These are phyloP conservation scores for Vombatus ursinus DNA, from an alignment of 2,113 vertebrate genomes.

Conservation along the genomic window DNA sequence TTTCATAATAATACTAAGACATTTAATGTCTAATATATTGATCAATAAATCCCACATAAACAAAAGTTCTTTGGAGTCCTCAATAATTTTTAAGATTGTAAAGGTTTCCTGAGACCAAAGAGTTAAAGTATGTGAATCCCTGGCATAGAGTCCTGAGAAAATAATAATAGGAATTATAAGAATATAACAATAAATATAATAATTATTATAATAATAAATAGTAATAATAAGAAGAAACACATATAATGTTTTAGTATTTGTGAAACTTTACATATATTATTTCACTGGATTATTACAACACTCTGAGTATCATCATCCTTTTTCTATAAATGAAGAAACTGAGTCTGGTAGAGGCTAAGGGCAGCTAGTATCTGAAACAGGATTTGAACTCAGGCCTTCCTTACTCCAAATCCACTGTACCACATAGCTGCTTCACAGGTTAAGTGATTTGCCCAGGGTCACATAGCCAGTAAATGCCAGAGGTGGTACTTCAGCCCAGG, in stretches of 20 bases:
- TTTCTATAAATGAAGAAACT: not conserved
- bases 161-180: not conserved
- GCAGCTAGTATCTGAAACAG: not conserved
- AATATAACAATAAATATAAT: not conserved
- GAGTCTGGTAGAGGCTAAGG: not conserved
- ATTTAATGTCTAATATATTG: not conserved
- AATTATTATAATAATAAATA: not conserved
- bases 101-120: not conserved
- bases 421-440: not conserved
- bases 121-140: not conserved
- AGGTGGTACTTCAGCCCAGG: not conserved
- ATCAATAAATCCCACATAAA: not conserved
- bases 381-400: not conserved
- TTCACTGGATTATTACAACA: not conserved
- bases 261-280: not conserved
- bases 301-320: not conserved
- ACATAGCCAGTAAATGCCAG: not conserved
- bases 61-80: not conserved
- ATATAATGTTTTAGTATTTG: not conserved
- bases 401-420: not conserved
- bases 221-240: not conserved
- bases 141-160: not conserved
- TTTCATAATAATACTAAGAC: not conserved
- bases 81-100: not conserved
- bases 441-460: not conserved